Conservation (phyloP, 1,140 invertebrate genomes). For the Aphis gossypii region DNA sequence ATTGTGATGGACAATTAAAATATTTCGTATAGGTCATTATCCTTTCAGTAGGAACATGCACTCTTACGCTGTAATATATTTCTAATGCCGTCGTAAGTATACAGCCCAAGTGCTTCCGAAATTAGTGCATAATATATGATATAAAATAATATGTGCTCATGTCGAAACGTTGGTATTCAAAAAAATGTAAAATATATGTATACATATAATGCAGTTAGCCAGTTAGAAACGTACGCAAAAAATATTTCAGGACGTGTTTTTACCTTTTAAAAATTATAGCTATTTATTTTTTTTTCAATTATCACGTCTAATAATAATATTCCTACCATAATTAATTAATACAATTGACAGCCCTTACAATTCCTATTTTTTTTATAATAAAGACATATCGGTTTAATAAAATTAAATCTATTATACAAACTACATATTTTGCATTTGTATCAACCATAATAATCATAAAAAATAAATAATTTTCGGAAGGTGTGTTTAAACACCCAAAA, state of each 20-base stretch:
- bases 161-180: background rate
- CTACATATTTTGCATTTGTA: too few relatives aligned
- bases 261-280: background rate
- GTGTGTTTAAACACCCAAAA: too few relatives aligned
- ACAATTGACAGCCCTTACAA: too few relatives aligned
- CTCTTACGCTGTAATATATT: background rate
- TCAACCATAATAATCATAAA: too few relatives aligned
- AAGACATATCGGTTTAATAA: too few relatives aligned
- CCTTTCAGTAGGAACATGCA: background rate
- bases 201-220: too few relatives aligned
- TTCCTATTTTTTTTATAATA: too few relatives aligned
- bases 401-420: too few relatives aligned
- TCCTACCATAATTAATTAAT: too few relatives aligned
- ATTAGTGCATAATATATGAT: background rate
- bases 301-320: too few relatives aligned
- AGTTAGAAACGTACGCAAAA: background rate
- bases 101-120: background rate
- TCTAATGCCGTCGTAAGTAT: background rate
- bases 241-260: background rate
- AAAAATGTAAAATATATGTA: background rate
- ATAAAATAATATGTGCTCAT: background rate
- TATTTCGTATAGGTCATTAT: slow-evolving; percentile 1
- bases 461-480: too few relatives aligned
- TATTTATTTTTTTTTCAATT: background rate
- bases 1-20: slow-evolving; percentile 11